Conservation (phyloP, 2,113 vertebrate species). For the Lutjanus erythropterus region DNA sequence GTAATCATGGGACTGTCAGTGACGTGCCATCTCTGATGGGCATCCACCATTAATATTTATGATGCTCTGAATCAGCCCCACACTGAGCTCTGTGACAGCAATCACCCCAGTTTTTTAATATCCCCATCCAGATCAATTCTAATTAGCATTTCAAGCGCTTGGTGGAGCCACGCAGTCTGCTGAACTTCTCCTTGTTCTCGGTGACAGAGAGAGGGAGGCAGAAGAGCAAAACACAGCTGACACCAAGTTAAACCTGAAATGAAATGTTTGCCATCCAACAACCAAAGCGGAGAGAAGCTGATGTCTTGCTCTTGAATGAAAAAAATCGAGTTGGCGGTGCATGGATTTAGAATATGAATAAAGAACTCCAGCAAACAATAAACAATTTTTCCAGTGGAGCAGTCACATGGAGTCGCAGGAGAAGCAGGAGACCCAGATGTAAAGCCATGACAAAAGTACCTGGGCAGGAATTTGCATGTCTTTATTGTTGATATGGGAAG, state of each 20-base stretch:
- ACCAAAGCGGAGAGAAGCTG: constrained; percentile 30
- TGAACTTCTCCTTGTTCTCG: constrained; percentile 71
- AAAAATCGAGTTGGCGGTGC: constrained; percentile 6
- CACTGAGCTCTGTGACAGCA: constrained; percentile 75
- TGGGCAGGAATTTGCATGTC: constrained; percentile 67
- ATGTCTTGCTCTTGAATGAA: constrained; percentile 29
- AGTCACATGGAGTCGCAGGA: constrained; percentile 17
- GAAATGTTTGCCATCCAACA: constrained; percentile 54
- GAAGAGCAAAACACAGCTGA: constrained; percentile 54
- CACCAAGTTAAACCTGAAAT: constrained; percentile 52
- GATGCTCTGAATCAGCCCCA: constrained; percentile 76
- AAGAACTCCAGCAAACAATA: constrained; percentile 35
- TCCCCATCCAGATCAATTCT: constrained; percentile 78
- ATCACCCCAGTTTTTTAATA: constrained; percentile 73
- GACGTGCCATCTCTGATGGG: constrained; percentile 73
- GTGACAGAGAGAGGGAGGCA: constrained; percentile 31
- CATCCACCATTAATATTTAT: constrained; percentile 83
- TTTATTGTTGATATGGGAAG: constrained; percentile 67
- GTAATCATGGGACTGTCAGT: constrained; percentile 80
- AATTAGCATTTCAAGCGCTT: constrained; percentile 77
- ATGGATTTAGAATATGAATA: constrained; percentile 40
- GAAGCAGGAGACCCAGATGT: constrained; percentile 33
- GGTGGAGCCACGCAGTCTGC: constrained; percentile 64
- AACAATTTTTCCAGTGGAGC: constrained; percentile 17
- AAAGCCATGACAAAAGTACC: constrained; percentile 59